phyloP scores from a whole-genome alignment of 1,140 invertebrate genomes.

The Schlechtendalia chinensis region DNA sequence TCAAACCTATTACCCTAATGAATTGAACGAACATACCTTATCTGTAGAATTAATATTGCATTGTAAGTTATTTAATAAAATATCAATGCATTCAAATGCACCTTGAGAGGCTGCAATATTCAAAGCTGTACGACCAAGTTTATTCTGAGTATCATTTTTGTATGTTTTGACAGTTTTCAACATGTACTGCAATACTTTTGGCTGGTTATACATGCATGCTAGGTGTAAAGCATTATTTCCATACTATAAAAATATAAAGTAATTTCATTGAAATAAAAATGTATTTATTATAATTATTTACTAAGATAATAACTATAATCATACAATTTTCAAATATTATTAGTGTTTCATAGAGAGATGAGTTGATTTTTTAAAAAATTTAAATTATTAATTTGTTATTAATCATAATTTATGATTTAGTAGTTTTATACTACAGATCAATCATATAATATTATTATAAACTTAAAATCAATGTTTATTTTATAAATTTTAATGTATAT shows the following conservation, averaged over 20 bases:
- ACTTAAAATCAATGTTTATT: no score
- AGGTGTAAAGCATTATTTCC: conserved; percentile 38
- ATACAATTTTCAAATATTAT: no score
- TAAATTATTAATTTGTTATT: neutral
- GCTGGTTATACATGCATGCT: conserved; percentile 28
- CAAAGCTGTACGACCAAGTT: conserved; percentile 42
- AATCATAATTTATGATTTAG: no score
- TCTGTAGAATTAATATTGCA: conserved; percentile 28
- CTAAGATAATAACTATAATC: no score
- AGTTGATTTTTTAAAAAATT: no score
- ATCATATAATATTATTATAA: no score
- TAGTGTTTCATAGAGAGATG: neutral
- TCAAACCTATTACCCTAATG: no score
- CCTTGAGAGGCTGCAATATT: conserved; percentile 45
- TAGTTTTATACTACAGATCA: no score
- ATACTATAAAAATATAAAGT: conserved; percentile 26
- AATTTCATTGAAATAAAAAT: no score
- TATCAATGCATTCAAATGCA: conserved; percentile 37
- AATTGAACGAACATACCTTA: neutral
- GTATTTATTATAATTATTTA: no score
- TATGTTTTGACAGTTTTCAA: conserved; percentile 10
- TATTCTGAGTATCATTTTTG: conserved; percentile 28
- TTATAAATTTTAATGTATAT: no score
- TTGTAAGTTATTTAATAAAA: neutral
- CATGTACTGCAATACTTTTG: conserved; percentile 19